phyloP scores from a whole-genome alignment of 64 coral and sea anemone genomes.

The Hydrozoanthus tunicans region DNA sequence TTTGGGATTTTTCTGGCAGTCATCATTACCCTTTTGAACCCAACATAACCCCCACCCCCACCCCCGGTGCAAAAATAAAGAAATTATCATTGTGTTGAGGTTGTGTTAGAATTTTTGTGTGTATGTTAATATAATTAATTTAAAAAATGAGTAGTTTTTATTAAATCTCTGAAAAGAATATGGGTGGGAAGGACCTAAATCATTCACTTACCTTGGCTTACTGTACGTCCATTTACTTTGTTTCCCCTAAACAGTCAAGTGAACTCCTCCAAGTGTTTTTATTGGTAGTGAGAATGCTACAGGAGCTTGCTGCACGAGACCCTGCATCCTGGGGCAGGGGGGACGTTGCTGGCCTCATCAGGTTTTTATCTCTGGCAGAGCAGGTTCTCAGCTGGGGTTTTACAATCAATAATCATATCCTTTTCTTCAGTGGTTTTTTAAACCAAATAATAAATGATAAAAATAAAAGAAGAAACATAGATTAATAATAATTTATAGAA shows the following conservation, averaged over 20 bases:
- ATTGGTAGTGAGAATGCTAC: slow-evolving; percentile 39
- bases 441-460: too few relatives aligned
- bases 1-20: too few relatives aligned
- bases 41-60: too few relatives aligned
- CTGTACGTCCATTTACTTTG: not conserved
- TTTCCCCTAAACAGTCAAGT: slow-evolving; percentile 19
- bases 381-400: slow-evolving; percentile 92
- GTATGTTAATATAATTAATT: too few relatives aligned
- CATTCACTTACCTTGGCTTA: not conserved
- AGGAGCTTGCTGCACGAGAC: not conserved
- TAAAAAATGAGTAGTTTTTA: too few relatives aligned
- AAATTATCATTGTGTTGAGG: too few relatives aligned
- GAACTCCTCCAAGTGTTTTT: slow-evolving; percentile 53
- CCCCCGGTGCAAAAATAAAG: too few relatives aligned
- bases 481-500: too few relatives aligned
- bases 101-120: too few relatives aligned
- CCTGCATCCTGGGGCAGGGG: slow-evolving; percentile 35
- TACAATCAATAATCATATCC: slow-evolving; percentile 89
- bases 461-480: too few relatives aligned
- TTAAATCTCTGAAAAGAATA: too few relatives aligned
- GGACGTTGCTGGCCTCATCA: slow-evolving; percentile 62
- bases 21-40: too few relatives aligned
- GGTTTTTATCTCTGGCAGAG: slow-evolving; percentile 83
- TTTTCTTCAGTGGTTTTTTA: slow-evolving; percentile 21
- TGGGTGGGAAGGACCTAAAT: not conserved